Percentiles rank a stretch among this genome's conserved stretches.
phyloP scores from a whole-genome alignment of 2,113 vertebrate genomes.

The Cyprinus carpio region DNA sequence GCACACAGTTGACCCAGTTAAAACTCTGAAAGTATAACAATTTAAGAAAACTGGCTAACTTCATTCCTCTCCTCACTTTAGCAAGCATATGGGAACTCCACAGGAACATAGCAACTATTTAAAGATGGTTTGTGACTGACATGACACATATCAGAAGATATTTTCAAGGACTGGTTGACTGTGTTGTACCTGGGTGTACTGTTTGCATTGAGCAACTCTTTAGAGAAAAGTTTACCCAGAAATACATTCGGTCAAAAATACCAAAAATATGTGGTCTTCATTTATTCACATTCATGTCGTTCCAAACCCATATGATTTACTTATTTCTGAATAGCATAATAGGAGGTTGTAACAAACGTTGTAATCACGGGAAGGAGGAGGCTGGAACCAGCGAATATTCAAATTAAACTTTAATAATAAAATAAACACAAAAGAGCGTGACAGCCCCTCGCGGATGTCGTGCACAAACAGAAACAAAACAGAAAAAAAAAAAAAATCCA shows the following conservation, averaged over 20 bases:
- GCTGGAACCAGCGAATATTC: too few species aligned
- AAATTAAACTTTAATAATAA: too few species aligned
- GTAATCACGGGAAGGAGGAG: too few species aligned
- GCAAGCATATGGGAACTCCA: conserved; percentile 28
- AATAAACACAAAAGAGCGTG: too few species aligned
- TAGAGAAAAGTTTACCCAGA: not conserved
- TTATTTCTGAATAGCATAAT: not conserved
- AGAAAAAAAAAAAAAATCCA: too few species aligned
- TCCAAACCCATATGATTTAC: not conserved
- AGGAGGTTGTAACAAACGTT: too few species aligned
- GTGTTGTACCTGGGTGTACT: not conserved
- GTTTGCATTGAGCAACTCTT: not conserved
- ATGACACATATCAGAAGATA: not conserved
- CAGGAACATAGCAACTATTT: conserved; percentile 18
- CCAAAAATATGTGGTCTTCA: not conserved
- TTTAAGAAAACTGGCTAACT: conserved; percentile 48
- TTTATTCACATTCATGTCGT: not conserved
- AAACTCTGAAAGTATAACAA: conserved; percentile 41
- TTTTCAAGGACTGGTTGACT: conserved; percentile 13
- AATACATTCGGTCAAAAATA: not conserved
- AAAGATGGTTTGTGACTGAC: conserved; percentile 2
- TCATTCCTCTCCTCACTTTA: conserved; percentile 34
- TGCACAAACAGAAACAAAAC: too few species aligned
- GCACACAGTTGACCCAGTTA: conserved; percentile 60
- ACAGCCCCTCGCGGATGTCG: too few species aligned